Evolutionary conservation across 2,113 vertebrate genomes (phyloP), one percentile per base, ranked within the genome.

Genomic region (Eleginops maclovinus): DNA sequence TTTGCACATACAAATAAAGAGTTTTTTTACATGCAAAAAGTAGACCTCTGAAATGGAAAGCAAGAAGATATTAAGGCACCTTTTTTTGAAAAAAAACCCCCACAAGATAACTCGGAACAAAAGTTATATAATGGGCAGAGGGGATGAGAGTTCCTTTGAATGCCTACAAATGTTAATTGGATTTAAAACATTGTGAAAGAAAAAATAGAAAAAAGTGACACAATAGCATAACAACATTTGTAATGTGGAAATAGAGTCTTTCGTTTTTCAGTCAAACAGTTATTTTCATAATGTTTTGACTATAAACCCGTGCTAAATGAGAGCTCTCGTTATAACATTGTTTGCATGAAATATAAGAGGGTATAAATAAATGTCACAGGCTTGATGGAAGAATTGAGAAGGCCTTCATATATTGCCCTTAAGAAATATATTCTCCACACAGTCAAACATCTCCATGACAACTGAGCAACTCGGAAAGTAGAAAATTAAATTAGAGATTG

Each of bases 371-470:
- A 22, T 53, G 4, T 54, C 9, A 24, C 14, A 56, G 10, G 40
- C 11, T 53, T 51, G 47, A 49, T 50, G 26, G 17, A 49, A 19
- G 44, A 14, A n/a, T 22, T 43, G n/a, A 61, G 11, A 3, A 3
- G 6, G 31, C 31, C 31, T 46, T 58, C 24, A n/a, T 56, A 36
- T 46, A 46, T n/a, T 56, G 22, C 28, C 22, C 4, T 69, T 31
- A 4, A 31, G 1, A n/a, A 67, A 19, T 4, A 22, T 4, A 51
- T 36, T 9, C 19, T 40, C 47, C n/a, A 22, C 36, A 55, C 21
- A 41, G 31, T 41, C n/a, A 46, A 28, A 16, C 53, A 47, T 70
- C 24, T 58, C 67, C 67, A 46, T 46, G 53, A 70, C 41, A 58
- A 46, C 67, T 21, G 67, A 70, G 16, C 9, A 54, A 24, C 36